Percentiles rank a stretch among this genome's conserved stretches.
Evolutionary conservation across 1,140 invertebrate genomes (phyloP).

Genomic region (Lepidostoma basale): DNA sequence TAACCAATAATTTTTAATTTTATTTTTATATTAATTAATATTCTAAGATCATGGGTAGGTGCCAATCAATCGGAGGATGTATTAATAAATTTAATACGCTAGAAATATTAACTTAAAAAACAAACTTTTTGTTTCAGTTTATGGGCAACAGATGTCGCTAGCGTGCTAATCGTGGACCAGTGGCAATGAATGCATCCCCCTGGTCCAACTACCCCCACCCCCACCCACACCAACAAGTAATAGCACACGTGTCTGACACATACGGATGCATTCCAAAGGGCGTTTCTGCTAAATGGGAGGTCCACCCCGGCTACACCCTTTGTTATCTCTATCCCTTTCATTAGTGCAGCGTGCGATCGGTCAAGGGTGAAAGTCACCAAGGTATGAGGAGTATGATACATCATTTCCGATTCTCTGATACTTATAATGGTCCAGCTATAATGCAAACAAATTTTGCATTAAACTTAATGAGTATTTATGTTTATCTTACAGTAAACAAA

Average conservation of each 20-base stretch:
- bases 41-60: too few relatives aligned
- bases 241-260: not conserved
- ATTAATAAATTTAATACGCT: too few relatives aligned
- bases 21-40: too few relatives aligned
- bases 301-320: constrained; percentile 38
- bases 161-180: not conserved
- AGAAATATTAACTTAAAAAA: too few relatives aligned
- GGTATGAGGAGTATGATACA: too few relatives aligned
- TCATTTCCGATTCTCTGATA: too few relatives aligned
- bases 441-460: too few relatives aligned
- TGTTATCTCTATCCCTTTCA: constrained; percentile 41
- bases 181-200: not conserved
- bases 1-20: too few relatives aligned
- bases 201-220: not conserved
- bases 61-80: too few relatives aligned
- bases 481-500: too few relatives aligned
- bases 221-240: constrained; percentile 5
- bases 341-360: constrained; percentile 18
- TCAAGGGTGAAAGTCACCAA: not conserved
- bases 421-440: too few relatives aligned
- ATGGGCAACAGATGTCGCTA: not conserved
- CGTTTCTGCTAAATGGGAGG: constrained; percentile 40
- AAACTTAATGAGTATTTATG: too few relatives aligned
- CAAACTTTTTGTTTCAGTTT: not conserved
- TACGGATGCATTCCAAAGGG: constrained; percentile 27